These are phyloP conservation scores for Ophthalmolycus amberensis DNA, from an alignment of 2,113 vertebrate species.

Conservation along the genomic window DNA sequence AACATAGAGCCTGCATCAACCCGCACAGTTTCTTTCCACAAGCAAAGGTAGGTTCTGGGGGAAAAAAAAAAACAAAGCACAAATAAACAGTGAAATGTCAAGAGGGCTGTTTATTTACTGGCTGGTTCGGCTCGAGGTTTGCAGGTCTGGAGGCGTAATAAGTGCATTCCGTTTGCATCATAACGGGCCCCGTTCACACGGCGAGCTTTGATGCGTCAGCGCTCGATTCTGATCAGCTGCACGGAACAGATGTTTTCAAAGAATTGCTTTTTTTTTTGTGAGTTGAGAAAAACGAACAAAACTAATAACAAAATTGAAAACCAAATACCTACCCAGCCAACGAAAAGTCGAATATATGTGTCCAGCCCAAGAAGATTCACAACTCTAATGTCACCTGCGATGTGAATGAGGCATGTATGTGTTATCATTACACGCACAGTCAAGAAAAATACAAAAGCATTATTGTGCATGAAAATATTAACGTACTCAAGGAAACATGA, in stretches of 20 bases:
- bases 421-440: background rate
- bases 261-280: background rate
- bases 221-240: background rate
- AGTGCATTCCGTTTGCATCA: background rate
- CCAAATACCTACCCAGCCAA: background rate
- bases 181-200: background rate
- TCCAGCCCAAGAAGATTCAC: background rate
- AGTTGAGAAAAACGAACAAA: background rate
- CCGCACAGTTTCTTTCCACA: slow-evolving; percentile 23
- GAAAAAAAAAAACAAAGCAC: background rate
- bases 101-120: background rate
- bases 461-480: background rate
- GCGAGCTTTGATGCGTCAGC: background rate
- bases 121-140: background rate
- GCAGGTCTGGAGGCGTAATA: background rate
- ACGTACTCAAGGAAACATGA: background rate
- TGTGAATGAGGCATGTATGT: background rate
- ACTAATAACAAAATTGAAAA: background rate
- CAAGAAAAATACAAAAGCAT: background rate
- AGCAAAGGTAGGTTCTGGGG: slow-evolving; percentile 14
- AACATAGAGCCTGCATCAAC: slow-evolving; percentile 28
- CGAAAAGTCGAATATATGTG: background rate
- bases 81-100: slow-evolving; percentile 37
- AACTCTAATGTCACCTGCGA: background rate
- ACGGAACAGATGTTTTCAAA: background rate